phyloP scores from a whole-genome alignment of 2,797 vertebrate species.

The Sebastes wilsoni region DNA sequence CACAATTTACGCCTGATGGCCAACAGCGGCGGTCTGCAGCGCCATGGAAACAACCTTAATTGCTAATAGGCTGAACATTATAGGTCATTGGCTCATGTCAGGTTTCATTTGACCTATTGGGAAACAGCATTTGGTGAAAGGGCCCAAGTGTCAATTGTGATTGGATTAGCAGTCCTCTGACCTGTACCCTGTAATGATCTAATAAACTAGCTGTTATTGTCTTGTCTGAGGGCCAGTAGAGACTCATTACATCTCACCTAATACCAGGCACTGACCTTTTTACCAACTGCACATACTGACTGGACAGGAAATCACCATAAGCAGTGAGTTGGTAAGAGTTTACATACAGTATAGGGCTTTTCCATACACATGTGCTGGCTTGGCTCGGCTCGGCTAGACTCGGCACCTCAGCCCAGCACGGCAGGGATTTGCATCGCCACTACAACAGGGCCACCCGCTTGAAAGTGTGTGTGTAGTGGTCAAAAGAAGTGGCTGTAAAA shows the following conservation, averaged over 20 bases:
- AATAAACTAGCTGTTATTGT: constrained; percentile 53
- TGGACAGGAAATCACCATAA: not conserved
- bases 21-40: not conserved
- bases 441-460: too few relatives aligned
- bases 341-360: too few relatives aligned
- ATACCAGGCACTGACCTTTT: constrained; percentile 40
- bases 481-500: too few relatives aligned
- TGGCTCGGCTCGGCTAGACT: too few relatives aligned
- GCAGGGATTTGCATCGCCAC: too few relatives aligned
- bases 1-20: constrained; percentile 1
- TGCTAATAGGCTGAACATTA: constrained; percentile 34
- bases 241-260: constrained; percentile 45
- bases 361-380: too few relatives aligned
- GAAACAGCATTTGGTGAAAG: constrained; percentile 33
- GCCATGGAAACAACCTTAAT: constrained; percentile 38
- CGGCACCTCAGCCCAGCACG: too few relatives aligned
- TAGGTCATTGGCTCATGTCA: constrained; percentile 33
- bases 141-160: constrained; percentile 36
- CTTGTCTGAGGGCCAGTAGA: constrained; percentile 20
- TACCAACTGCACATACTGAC: constrained; percentile 1
- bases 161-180: constrained; percentile 49
- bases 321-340: not conserved
- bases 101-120: constrained; percentile 51
- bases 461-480: too few relatives aligned
- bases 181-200: constrained; percentile 42